Conservation (phyloP, 2,888 invertebrate species). For the Caenorhabditis panamensis region DNA sequence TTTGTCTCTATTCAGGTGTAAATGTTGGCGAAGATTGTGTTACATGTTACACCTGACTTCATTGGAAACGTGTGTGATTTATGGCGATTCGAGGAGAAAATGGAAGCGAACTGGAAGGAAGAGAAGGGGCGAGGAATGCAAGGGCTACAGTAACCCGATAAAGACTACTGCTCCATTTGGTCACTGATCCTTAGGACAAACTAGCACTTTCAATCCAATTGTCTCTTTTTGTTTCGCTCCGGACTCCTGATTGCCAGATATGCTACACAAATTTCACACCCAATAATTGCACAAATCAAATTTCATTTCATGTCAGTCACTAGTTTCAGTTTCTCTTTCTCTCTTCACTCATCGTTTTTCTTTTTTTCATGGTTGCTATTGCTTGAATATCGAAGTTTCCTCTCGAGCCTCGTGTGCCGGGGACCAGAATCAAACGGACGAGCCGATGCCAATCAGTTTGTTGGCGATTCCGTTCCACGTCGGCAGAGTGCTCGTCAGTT, state of each 20-base stretch:
- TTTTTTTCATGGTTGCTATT: background rate
- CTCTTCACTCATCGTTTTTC: conserved; percentile 5
- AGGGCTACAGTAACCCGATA: background rate
- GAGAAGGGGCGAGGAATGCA: background rate
- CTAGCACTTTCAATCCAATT: conserved; percentile 29
- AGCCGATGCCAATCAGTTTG: conserved; percentile 31
- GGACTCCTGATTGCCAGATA: conserved; percentile 19
- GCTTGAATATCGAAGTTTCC: too few species aligned
- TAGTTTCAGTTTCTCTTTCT: too few species aligned
- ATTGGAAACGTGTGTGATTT: conserved; percentile 26
- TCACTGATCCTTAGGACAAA: conserved; percentile 13
- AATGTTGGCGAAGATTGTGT: conserved; percentile 17
- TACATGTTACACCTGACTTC: conserved; percentile 38
- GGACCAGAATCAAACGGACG: conserved; percentile 17
- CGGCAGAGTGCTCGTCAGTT: conserved; percentile 35
- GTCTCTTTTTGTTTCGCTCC: background rate
- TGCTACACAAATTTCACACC: conserved; percentile 14
- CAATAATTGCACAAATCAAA: conserved; percentile 1
- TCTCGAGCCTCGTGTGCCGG: too few species aligned
- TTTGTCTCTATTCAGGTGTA: conserved; percentile 45
- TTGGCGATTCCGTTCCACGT: conserved; percentile 51
- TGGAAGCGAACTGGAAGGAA: background rate
- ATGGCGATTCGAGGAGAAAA: conserved; percentile 7
- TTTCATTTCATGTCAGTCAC: too few species aligned
- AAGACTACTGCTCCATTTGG: background rate